A percentile compares a stretch with the other conserved stretches of the same genome.
Evolutionary conservation across 2,113 vertebrate genomes (phyloP).

Genomic region (Rissa tridactyla): DNA sequence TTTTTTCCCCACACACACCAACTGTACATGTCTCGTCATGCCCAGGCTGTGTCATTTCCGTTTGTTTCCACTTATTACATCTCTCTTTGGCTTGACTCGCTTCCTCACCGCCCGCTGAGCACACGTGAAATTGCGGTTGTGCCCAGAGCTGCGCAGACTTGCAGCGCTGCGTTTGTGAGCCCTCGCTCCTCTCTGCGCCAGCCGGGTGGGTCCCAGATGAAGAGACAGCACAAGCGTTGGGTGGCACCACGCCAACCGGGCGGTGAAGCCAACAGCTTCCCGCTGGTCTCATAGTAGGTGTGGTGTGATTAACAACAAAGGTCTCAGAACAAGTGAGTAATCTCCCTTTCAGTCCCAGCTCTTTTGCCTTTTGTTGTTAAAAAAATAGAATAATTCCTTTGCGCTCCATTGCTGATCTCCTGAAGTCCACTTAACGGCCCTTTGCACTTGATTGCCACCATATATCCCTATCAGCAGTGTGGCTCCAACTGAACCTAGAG

Average conservation of each 20-base stretch:
- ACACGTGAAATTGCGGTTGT: not conserved
- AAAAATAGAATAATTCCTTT: not conserved
- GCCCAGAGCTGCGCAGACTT: not conserved
- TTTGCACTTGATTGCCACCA: not conserved
- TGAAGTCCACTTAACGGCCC: not conserved
- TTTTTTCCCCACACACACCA: rapidly evolving
- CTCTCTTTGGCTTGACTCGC: not conserved
- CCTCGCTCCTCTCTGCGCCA: not conserved
- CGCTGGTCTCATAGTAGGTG: not conserved
- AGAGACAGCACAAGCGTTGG: rapidly evolving
- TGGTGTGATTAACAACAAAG: not conserved
- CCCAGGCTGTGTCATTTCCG: conserved; percentile 37
- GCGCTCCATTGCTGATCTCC: not conserved
- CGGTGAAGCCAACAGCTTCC: not conserved
- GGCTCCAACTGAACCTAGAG: not conserved
- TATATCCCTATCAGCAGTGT: not conserved
- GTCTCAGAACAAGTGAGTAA: conserved; percentile 14
- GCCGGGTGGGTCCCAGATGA: not conserved
- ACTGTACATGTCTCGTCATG: not conserved
- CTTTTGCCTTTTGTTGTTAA: not conserved
- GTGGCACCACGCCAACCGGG: not conserved
- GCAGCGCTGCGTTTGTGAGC: rapidly evolving
- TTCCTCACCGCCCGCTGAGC: not conserved
- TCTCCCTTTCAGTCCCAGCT: not conserved
- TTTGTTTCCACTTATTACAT: not conserved